phyloP scores from a whole-genome alignment of 1,140 invertebrate species.

The Eubasilissa regina region DNA sequence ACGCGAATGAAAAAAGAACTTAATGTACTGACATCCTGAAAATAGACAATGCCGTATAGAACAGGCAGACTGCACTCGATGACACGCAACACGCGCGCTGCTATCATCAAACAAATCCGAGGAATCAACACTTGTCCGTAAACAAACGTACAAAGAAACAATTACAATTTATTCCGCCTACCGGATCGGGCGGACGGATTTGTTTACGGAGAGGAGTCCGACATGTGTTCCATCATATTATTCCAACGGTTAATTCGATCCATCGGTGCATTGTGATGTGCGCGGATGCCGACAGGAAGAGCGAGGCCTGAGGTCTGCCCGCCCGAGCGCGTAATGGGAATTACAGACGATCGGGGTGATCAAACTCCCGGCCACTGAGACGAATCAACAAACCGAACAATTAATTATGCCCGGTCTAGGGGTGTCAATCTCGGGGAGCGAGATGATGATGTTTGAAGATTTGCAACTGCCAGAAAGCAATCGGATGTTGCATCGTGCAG shows the following conservation, averaged over 20 bases:
- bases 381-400: constrained; percentile 7
- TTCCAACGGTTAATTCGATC: constrained; percentile 7
- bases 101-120: constrained; percentile 10
- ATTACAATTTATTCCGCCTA: constrained; percentile 37
- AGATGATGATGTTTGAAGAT: no score
- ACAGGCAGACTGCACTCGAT: no score
- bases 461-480: no score
- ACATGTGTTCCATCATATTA: constrained; percentile 24
- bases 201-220: constrained; percentile 3
- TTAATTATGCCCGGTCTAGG: constrained; percentile 12
- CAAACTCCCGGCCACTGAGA: constrained; percentile 9
- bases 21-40: no score
- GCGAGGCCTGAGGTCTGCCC: not conserved
- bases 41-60: no score
- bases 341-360: constrained; percentile 19
- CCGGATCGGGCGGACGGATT: constrained; percentile 22
- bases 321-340: constrained; percentile 23
- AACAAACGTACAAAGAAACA: constrained; percentile 22
- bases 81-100: not conserved
- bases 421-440: not conserved
- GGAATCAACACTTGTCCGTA: constrained; percentile 16
- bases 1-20: no score
- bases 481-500: no score
- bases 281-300: constrained; percentile 28
- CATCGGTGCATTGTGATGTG: not conserved